Evolutionary conservation across 2,888 invertebrate genomes (phyloP).

Genomic region (Drosophila anceps): DNA sequence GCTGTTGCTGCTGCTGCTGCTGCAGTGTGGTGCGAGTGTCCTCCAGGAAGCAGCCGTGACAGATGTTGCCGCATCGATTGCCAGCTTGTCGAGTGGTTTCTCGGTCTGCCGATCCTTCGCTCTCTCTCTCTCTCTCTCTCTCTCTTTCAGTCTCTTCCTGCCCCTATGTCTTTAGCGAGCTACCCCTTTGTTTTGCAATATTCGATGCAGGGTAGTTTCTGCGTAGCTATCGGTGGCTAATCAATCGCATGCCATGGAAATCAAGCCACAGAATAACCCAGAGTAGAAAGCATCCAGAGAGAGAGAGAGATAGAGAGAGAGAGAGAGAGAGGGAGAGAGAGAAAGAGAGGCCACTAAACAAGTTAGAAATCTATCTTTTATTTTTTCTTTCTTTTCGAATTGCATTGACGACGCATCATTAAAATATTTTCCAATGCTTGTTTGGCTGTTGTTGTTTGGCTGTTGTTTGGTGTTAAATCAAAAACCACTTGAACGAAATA

Average conservation of each 20-base stretch:
- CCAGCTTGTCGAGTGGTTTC: slow-evolving; percentile 71
- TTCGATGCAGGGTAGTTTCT: slow-evolving; percentile 41
- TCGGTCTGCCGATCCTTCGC: slow-evolving; percentile 26
- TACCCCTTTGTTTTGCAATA: slow-evolving; percentile 48
- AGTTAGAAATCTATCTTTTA: slow-evolving; percentile 73
- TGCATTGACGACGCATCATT: slow-evolving; percentile 78
- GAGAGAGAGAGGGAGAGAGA: background rate
- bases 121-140: slow-evolving; percentile 15
- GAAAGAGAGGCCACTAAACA: slow-evolving; percentile 68
- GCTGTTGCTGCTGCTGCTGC: slow-evolving; percentile 19
- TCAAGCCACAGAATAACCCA: slow-evolving; percentile 52
- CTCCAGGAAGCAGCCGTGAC: slow-evolving; percentile 74
- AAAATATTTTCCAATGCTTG: slow-evolving; percentile 77
- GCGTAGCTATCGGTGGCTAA: slow-evolving; percentile 49
- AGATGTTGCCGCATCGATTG: slow-evolving; percentile 75
- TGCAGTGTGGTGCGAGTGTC: slow-evolving; percentile 28
- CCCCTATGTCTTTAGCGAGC: slow-evolving; percentile 14
- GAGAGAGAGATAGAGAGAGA: background rate
- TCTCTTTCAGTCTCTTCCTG: background rate
- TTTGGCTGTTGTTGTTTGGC: slow-evolving; percentile 61
- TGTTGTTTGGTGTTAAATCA: slow-evolving; percentile 74
- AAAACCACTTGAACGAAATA: slow-evolving; percentile 81
- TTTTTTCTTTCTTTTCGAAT: slow-evolving; percentile 59
- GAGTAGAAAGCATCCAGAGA: slow-evolving; percentile 16
- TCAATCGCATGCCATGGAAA: slow-evolving; percentile 61